A percentile compares a stretch with the other conserved stretches of the same genome.
Evolutionary conservation across 1,140 invertebrate genomes (phyloP).

Genomic region (Drosophila seguyi): DNA sequence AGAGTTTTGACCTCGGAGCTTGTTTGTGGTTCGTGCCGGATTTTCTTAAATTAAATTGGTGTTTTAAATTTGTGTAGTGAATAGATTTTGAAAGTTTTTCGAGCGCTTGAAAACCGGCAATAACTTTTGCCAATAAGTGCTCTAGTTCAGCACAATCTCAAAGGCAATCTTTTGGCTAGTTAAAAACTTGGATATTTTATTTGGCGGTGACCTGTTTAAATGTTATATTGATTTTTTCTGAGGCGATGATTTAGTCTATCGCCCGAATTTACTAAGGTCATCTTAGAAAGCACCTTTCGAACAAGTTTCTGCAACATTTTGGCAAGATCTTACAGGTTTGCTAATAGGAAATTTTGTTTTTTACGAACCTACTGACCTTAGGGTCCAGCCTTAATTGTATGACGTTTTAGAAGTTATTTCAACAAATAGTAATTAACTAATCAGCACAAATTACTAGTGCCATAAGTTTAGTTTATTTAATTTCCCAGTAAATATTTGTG

Average conservation of each 20-base stretch:
- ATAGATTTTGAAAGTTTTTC: constrained; percentile 23
- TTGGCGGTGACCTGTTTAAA: background rate
- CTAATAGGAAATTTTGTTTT: background rate
- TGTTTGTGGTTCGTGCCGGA: constrained; percentile 30
- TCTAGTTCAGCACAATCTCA: constrained; percentile 1
- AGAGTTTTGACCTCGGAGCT: constrained; percentile 34
- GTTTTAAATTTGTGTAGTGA: constrained; percentile 2
- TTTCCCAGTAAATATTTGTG: background rate
- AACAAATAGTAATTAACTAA: background rate
- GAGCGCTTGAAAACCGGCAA: constrained; percentile 1
- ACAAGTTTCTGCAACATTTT: constrained; percentile 14
- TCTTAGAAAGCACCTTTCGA: background rate
- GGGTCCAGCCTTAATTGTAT: background rate
- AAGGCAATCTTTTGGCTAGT: background rate
- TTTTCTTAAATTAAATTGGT: constrained; percentile 17
- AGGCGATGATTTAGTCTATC: background rate
- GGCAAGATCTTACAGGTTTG: constrained; percentile 4
- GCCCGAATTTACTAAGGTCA: constrained; percentile 4
- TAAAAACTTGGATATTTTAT: background rate
- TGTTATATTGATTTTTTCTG: constrained; percentile 10
- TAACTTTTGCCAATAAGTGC: constrained; percentile 3
- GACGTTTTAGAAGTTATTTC: background rate
- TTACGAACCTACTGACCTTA: constrained; percentile 13
- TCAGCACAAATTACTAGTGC: background rate
- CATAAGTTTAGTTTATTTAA: background rate